These are phyloP conservation scores for Mactra quadrangularis DNA, from an alignment of 1,140 invertebrate genomes.

Conservation along the genomic window DNA sequence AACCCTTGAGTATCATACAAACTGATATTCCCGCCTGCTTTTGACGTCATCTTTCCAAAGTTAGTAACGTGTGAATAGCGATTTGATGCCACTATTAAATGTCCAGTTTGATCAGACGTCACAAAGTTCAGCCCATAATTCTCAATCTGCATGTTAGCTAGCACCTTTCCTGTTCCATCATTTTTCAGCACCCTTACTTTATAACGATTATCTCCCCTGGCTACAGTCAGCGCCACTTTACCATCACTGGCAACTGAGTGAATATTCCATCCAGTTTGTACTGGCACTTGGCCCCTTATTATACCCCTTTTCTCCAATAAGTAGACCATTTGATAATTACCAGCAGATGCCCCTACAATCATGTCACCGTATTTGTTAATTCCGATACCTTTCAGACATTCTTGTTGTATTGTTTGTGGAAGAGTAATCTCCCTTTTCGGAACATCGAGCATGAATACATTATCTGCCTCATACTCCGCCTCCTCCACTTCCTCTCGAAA, in stretches of 20 bases:
- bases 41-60: constrained; percentile 64
- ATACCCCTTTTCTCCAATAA: constrained; percentile 78
- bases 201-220: constrained; percentile 77
- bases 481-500: constrained; percentile 67
- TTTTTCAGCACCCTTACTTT: constrained; percentile 76
- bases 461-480: constrained; percentile 66
- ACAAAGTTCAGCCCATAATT: constrained; percentile 78
- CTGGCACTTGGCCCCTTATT: constrained; percentile 73
- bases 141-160: constrained; percentile 76
- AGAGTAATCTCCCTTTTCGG: constrained; percentile 69
- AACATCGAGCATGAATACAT: constrained; percentile 69
- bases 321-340: constrained; percentile 71
- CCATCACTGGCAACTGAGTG: constrained; percentile 78
- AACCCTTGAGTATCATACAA: constrained; percentile 73
- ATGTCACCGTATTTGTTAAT: constrained; percentile 76
- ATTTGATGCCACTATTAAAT: constrained; percentile 75
- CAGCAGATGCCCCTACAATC: constrained; percentile 73
- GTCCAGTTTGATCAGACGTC: constrained; percentile 70
- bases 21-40: constrained; percentile 77
- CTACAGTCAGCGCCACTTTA: constrained; percentile 73
- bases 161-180: constrained; percentile 71
- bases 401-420: constrained; percentile 71
- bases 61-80: constrained; percentile 70
- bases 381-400: constrained; percentile 78
- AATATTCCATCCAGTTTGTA: constrained; percentile 74